Base-by-base conservation (phyloP, 2,888 invertebrate genomes). In the Caenorhabditis japonica region DNA sequence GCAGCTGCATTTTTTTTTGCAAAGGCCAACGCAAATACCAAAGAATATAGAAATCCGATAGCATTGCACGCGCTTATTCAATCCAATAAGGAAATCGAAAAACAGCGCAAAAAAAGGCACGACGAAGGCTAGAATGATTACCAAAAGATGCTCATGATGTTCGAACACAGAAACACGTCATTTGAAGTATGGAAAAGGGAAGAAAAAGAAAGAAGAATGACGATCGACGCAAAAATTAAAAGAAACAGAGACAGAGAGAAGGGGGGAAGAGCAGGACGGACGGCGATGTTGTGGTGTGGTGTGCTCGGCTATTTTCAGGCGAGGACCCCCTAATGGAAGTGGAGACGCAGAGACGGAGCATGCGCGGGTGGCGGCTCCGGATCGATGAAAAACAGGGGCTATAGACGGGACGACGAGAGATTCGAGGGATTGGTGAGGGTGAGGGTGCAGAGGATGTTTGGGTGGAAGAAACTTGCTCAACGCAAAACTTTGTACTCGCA, bases 301-400 rank as follows among this genome's bases (percentile, higher is more conserved):
- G 55, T 64, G 64, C 49, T 47, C 19, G 66, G 66, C 66, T 66
- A 66, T 66, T 66, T 66, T 66, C 56, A 60, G 72, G 44, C 58
- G 52, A 58, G 58, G 55, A 60, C 51, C 47, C 27, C 59, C 51
- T 58, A 64, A 72, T 59, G 55, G 61, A 34, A 17, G 10, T 23
- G 43, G 43, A 59, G 39, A 47, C 56, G 51, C 36, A 62, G 51
- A 47, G 30, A 55, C 15, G 30, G 39, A 55, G 36, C 47, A 33
- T 43, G 44, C 23, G 64, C 13, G 44, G 51, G 36, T 43, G 25
- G 33, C 46, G 47, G 43, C 44, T 25, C 51, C 38, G 38, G 47
- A 64, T 64, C 53, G 71, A 58, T 55, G 43, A 33, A 36, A 46
- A 46, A 59, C 59, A n/a, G n/a, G n/a, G n/a, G n/a, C n/a, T n/a